Evolutionary conservation across 2,113 vertebrate species (phyloP).

Genomic region (Osmerus eperlanus): DNA sequence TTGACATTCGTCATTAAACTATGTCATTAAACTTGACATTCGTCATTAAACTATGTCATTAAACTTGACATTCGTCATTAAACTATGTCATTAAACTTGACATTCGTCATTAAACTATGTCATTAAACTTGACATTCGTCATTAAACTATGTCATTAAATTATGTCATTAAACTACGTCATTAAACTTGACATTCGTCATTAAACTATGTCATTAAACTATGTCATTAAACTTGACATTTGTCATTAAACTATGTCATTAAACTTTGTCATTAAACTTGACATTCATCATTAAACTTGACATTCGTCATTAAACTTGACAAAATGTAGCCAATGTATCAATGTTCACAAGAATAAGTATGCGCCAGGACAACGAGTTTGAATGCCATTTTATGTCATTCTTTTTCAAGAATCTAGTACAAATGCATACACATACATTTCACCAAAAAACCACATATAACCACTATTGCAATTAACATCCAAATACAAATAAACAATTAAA

Average conservation of each 20-base stretch:
- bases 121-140: too few relatives aligned
- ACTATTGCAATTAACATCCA: conserved; percentile 71
- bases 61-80: too few relatives aligned
- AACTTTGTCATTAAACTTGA: neutral
- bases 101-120: too few relatives aligned
- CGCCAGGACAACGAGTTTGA: conserved; percentile 42
- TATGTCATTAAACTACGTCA: too few relatives aligned
- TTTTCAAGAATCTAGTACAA: conserved; percentile 71
- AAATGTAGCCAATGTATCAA: neutral
- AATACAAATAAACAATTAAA: conserved; percentile 66
- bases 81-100: too few relatives aligned
- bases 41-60: too few relatives aligned
- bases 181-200: neutral
- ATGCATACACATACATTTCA: conserved; percentile 71
- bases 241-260: too few relatives aligned
- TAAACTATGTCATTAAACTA: too few relatives aligned
- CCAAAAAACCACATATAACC: conserved; percentile 71
- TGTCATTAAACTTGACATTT: neutral
- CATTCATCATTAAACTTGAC: too few relatives aligned
- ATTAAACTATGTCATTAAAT: too few relatives aligned
- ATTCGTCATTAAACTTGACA: neutral
- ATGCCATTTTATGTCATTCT: conserved; percentile 70
- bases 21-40: too few relatives aligned
- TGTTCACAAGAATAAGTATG: neutral
- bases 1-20: too few relatives aligned